Conservation (phyloP, 2,113 vertebrate genomes). For the Falco punctatus region DNA sequence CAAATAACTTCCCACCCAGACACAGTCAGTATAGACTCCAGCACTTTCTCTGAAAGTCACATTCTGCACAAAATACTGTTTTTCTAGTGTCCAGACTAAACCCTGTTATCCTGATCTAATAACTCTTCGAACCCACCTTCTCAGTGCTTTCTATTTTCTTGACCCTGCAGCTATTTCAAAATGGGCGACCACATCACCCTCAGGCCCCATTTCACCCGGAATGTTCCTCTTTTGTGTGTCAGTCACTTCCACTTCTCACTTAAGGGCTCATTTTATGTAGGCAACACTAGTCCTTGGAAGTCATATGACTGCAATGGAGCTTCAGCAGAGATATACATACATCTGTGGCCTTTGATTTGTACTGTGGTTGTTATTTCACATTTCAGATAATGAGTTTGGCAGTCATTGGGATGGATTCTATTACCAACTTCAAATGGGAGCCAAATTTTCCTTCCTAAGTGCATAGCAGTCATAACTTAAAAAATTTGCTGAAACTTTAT, state of each 20-base stretch:
- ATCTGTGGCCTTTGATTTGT: not conserved
- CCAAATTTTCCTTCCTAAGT: not conserved
- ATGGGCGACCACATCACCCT: not conserved
- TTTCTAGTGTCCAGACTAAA: not conserved
- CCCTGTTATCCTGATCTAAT: not conserved
- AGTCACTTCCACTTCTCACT: not conserved
- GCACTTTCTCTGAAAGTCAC: not conserved
- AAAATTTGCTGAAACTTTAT: not conserved
- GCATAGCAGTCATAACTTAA: not conserved
- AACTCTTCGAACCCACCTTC: not conserved
- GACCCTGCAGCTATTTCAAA: constrained; percentile 1
- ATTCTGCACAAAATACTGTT: not conserved
- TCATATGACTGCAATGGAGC: not conserved
- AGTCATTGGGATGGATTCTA: not conserved
- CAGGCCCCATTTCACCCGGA: not conserved
- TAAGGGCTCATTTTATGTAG: not conserved
- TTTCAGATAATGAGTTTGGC: not conserved
- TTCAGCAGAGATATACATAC: not conserved
- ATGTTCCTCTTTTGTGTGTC: not conserved
- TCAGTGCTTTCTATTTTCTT: not conserved
- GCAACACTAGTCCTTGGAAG: not conserved
- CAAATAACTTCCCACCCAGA: not conserved
- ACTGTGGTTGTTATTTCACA: not conserved
- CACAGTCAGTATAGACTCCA: not conserved
- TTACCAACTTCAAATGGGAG: not conserved